Evolutionary conservation across 2,113 vertebrate genomes (phyloP).

Genomic region (Gymnorhina tibicen): DNA sequence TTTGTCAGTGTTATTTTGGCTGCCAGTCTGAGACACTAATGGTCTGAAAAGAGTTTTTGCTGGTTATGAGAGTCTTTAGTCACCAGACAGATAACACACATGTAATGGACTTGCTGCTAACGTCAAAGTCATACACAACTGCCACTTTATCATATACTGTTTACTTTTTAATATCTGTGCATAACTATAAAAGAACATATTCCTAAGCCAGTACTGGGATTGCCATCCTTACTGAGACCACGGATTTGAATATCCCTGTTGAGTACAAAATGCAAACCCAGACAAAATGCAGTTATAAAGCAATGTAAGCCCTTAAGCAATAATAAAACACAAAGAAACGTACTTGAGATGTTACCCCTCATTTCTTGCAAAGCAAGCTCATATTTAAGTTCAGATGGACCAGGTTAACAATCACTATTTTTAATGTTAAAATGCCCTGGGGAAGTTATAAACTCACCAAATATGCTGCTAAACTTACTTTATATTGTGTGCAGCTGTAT

Average conservation of each 20-base stretch:
- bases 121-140: neutral
- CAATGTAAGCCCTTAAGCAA: slow-evolving; percentile 64
- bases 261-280: slow-evolving; percentile 60
- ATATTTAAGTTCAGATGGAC: slow-evolving; percentile 78
- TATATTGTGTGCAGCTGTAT: slow-evolving; percentile 82
- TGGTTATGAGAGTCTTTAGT: neutral
- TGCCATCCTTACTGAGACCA: neutral
- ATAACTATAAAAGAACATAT: neutral
- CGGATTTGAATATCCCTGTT: slow-evolving; percentile 1
- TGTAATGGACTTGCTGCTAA: neutral
- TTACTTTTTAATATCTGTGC: neutral
- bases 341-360: slow-evolving; percentile 68
- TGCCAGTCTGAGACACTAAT: neutral
- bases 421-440: slow-evolving; percentile 81
- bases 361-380: slow-evolving; percentile 77
- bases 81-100: neutral
- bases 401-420: slow-evolving; percentile 80
- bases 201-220: neutral
- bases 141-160: neutral
- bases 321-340: slow-evolving; percentile 67
- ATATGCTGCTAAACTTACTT: slow-evolving; percentile 79
- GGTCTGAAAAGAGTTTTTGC: neutral
- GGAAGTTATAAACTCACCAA: slow-evolving; percentile 81
- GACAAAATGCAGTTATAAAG: slow-evolving; percentile 61
- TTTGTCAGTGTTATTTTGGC: neutral